Evolutionary conservation across 2,113 vertebrate genomes (phyloP), one percentile per base, ranked within the genome.

Genomic region (Melanerpes aurifrons): DNA sequence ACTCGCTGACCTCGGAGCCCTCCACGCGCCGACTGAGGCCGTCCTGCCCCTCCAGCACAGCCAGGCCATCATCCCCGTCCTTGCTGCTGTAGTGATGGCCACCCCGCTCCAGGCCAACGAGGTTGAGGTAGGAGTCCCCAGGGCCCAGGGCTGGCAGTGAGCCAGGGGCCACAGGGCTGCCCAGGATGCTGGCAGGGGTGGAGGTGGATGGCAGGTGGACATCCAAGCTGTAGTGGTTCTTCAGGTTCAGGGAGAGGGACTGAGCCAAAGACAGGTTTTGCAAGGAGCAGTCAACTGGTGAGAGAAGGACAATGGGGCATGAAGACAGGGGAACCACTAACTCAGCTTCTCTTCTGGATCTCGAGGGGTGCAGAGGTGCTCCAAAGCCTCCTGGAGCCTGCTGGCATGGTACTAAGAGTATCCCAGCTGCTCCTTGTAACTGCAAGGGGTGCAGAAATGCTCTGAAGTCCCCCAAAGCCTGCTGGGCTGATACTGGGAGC

Each of bases 221-320:
- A 9, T 97, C 96, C 78, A 98, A 93, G 92, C 95, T 98, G 97
- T 98, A 98, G 94, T 97, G 96, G 89, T 98, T 98, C 97, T 98
- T 98, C 96, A 98, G 94, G 95, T 98, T 98, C 76, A 98, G 97
- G 14, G 98, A 98, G 53, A 98, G 95, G 6, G 98, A 97, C 73
- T 97, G 97, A 1, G 97, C 91, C 32, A 97, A 95, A 21, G 96
- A 85, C 21, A 97, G 78, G 80, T 96, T 97, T 96, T 98, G 96
- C 17, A 96, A 62, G 15, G 97, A 97, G 35, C 94, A 92, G 31
- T 96, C 97, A 84, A 89, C 98, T 98, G 94, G 28, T 2, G 7
- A 81, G 75, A 81, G 71, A 87, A 4, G 57, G 18, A 95, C 4
- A 61, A 76, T 4, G 15, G 11, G 37, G 4, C 0, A 4, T 92